phyloP scores from a whole-genome alignment of 2,797 vertebrate genomes.

The Echiichthys vipera region DNA sequence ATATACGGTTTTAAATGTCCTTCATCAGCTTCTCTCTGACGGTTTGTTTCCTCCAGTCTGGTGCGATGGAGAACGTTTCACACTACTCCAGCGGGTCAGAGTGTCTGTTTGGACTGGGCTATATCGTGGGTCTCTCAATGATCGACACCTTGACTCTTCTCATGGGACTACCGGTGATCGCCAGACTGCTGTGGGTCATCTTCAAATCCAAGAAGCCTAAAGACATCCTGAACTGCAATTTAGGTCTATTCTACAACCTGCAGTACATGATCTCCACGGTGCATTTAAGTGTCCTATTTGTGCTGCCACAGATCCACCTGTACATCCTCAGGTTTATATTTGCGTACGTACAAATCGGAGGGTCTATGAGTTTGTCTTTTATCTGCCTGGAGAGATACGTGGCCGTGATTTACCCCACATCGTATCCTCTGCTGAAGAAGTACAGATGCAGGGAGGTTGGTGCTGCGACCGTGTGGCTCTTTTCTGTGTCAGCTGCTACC shows the following conservation, averaged over 20 bases:
- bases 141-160: background rate
- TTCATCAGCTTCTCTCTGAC: background rate
- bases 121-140: rapidly evolving
- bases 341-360: conserved; percentile 31
- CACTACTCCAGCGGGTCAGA: rapidly evolving
- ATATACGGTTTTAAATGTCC: too few relatives aligned
- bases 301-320: rapidly evolving
- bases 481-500: background rate
- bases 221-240: conserved; percentile 54
- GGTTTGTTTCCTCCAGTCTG: background rate
- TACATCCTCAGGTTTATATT: background rate
- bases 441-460: conserved; percentile 54
- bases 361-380: conserved; percentile 37
- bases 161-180: conserved; percentile 34
- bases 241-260: conserved; percentile 48
- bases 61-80: background rate
- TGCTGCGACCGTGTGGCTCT: conserved; percentile 34
- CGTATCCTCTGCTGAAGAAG: conserved; percentile 57
- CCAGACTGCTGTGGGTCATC: conserved; percentile 41
- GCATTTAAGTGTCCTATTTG: background rate
- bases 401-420: conserved; percentile 55
- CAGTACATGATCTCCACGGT: conserved; percentile 4
- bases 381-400: conserved; percentile 65
- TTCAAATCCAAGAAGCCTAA: conserved; percentile 12
- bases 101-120: rapidly evolving